Conservation (phyloP, 2,888 invertebrate species). For the Gymnoscelis rufifasciata region DNA sequence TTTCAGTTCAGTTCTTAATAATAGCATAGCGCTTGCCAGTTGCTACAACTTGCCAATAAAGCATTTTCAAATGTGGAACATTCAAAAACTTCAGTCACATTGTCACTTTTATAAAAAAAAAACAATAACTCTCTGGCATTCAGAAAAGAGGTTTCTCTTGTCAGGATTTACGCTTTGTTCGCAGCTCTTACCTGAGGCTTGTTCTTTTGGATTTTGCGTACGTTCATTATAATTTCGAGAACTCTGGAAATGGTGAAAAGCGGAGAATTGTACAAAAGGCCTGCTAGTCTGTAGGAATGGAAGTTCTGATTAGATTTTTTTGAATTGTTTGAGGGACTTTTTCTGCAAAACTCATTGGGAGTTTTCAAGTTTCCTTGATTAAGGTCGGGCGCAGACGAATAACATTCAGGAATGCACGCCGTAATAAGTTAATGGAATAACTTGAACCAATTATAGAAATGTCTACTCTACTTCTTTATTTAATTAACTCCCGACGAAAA, state of each 20-base stretch:
- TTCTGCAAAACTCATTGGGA: slow-evolving; percentile 4
- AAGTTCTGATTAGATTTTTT: slow-evolving; percentile 10
- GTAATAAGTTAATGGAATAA: no score
- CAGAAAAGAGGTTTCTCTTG: slow-evolving; percentile 22
- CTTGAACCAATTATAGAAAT: no score
- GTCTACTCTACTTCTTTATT: no score
- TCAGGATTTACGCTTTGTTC: slow-evolving; percentile 28
- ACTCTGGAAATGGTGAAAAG: slow-evolving; percentile 13
- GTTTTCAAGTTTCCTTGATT: slow-evolving; percentile 1
- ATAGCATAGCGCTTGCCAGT: no score
- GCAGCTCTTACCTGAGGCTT: slow-evolving; percentile 22
- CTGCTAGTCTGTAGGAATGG: background rate
- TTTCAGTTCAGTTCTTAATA: no score
- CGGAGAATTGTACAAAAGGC: slow-evolving; percentile 2
- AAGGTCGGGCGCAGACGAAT: background rate
- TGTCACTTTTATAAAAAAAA: slow-evolving; percentile 13
- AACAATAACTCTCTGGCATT: slow-evolving; percentile 6
- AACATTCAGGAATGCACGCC: background rate
- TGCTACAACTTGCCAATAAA: no score
- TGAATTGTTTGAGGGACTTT: background rate
- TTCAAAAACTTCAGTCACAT: slow-evolving; percentile 7
- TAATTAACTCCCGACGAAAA: no score
- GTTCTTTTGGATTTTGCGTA: slow-evolving; percentile 17
- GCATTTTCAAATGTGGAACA: background rate
- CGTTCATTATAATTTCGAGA: slow-evolving; percentile 18